Percentiles rank a stretch among this genome's conserved stretches.
These are phyloP conservation scores for Nothoprocta pentlandii DNA, from an alignment of 2,113 vertebrate genomes.

Conservation along the genomic window DNA sequence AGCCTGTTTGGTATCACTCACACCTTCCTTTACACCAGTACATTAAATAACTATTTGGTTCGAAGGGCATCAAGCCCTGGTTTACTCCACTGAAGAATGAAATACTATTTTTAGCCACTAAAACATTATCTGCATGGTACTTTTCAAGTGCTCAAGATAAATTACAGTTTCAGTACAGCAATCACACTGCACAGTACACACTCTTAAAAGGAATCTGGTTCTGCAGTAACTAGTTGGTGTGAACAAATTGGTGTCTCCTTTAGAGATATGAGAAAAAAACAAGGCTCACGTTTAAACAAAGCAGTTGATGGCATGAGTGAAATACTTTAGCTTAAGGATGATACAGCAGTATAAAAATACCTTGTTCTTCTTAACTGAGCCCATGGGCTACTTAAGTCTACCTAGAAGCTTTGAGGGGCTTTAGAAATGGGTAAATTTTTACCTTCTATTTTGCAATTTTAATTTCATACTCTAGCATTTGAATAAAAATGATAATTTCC, in stretches of 20 bases:
- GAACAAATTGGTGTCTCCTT: constrained; percentile 42
- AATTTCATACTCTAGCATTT: background rate
- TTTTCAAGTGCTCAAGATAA: background rate
- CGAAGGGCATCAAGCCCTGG: background rate
- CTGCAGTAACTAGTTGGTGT: background rate
- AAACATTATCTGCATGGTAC: background rate
- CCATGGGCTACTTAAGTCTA: background rate
- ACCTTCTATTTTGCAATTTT: background rate
- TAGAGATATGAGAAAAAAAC: background rate
- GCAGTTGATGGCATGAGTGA: background rate
- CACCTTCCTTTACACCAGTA: background rate
- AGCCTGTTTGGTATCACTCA: background rate
- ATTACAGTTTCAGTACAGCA: background rate
- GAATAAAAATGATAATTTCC: background rate
- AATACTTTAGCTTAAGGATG: constrained; percentile 29
- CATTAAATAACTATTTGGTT: background rate
- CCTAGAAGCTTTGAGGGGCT: background rate
- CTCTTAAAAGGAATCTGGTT: background rate
- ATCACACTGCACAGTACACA: background rate
- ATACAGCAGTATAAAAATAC: background rate
- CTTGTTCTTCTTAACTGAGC: background rate
- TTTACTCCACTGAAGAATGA: background rate
- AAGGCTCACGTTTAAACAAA: constrained; percentile 9
- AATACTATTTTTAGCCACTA: background rate
- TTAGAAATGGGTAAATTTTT: background rate